phyloP scores from a whole-genome alignment of 2,888 invertebrate species.

The Nephrotoma flavescens region DNA sequence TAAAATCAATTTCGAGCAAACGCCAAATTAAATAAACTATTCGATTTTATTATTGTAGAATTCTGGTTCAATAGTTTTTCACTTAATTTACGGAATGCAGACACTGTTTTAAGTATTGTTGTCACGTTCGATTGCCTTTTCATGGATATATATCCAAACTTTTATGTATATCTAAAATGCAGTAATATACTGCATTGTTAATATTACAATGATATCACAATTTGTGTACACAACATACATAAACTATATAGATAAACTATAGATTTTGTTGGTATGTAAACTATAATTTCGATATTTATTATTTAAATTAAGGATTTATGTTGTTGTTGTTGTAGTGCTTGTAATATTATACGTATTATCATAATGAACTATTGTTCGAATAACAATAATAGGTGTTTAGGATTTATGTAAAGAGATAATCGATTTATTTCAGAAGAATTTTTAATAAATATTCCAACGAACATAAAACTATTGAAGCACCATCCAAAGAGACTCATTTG shows the following conservation, averaged over 20 bases:
- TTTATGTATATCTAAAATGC: background rate
- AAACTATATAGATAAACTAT: background rate
- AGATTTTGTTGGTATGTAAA: background rate
- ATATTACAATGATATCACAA: background rate
- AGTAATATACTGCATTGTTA: background rate
- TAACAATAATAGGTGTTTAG: background rate
- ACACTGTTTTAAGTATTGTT: background rate
- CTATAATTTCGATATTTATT: background rate
- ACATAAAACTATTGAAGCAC: background rate
- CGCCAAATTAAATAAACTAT: background rate
- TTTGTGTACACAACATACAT: background rate
- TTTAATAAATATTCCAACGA: background rate
- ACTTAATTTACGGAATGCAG: background rate
- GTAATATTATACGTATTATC: background rate
- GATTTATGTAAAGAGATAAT: background rate
- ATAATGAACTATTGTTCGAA: background rate
- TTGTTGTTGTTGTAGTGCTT: background rate
- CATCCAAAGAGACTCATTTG: background rate
- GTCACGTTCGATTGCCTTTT: background rate
- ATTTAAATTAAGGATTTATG: background rate
- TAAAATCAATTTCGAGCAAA: background rate
- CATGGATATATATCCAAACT: background rate
- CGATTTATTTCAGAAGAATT: background rate
- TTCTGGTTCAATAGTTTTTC: background rate
- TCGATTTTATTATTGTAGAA: background rate